These are phyloP conservation scores for Platygyra sinensis DNA, from an alignment of 64 coral and sea anemone genomes.

Conservation along the genomic window DNA sequence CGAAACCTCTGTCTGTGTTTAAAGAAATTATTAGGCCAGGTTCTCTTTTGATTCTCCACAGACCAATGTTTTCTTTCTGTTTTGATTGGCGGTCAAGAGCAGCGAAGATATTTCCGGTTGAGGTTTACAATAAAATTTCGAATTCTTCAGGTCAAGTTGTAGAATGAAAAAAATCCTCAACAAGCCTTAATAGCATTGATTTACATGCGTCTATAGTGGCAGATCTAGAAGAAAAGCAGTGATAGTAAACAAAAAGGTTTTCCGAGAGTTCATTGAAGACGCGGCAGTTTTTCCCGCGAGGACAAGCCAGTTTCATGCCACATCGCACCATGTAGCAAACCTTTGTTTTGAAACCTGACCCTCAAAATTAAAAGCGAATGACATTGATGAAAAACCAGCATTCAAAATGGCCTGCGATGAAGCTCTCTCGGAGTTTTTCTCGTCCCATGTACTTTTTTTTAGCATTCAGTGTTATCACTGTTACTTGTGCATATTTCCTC, in stretches of 20 bases:
- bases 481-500: too few relatives aligned
- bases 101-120: background rate
- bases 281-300: background rate
- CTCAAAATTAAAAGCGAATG: background rate
- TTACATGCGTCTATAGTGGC: too few relatives aligned
- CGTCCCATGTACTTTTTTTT: too few relatives aligned
- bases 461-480: too few relatives aligned
- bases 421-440: too few relatives aligned
- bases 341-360: conserved; percentile 13
- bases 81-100: background rate
- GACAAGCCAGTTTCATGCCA: background rate
- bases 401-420: too few relatives aligned
- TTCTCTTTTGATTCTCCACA: too few relatives aligned
- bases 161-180: too few relatives aligned
- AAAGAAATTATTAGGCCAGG: too few relatives aligned
- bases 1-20: background rate
- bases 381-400: too few relatives aligned
- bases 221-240: too few relatives aligned
- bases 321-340: background rate
- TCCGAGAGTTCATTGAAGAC: background rate
- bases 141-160: background rate
- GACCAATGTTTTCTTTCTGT: background rate
- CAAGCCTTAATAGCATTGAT: too few relatives aligned
- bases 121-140: background rate
- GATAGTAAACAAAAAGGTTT: background rate